Evolutionary conservation across 2,797 vertebrate genomes (phyloP), one percentile per base, ranked within the genome.

Genomic region (Mionectes olivaceus): DNA sequence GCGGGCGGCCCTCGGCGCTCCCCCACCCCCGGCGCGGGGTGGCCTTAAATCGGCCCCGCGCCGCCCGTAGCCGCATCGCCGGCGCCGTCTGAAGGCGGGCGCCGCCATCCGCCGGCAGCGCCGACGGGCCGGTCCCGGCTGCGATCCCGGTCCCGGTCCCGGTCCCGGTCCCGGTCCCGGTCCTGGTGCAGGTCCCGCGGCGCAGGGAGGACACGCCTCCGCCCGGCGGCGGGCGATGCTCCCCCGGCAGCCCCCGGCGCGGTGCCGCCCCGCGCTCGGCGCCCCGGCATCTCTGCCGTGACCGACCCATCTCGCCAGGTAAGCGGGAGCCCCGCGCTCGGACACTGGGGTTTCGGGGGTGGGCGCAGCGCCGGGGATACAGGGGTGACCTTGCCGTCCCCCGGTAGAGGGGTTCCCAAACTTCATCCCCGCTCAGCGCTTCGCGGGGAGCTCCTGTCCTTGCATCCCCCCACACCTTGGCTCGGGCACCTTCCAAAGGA

Each of bases 31-130:
- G 57, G 76, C 67, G n/a, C 79, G 6, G 94, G 64, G 83, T 61
- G 91, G 84, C 96, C 96, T 95, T 96, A 96, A 97, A 93, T 70
- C 74, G 56, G 78, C 80, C 74, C 88, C 88, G 76, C 79, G 82
- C 84, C 39, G 78, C 85, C 52, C 92, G 71, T 67, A 91, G 25
- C 84, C 47, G 89, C 89, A 95, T 84, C 69, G 83, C 83, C 67
- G 91, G 63, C 87, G 77, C 94, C 88, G 94, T 91, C 90, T 76
- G 93, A 92, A 87, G 91, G 95, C 82, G 69, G 82, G 25, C 69
- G 43, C 81, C 24, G 61, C 57, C 86, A 93, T 68, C 87, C 73
- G 8, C 70, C 59, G 78, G 78, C 65, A 81, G 73, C 80, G 63
- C 94, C 63, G 68, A 67, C 84, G 91, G 80, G 64, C 80, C 64